These are phyloP conservation scores for Darevskia mixta DNA, from an alignment of 2,797 vertebrate species.

Conservation along the genomic window DNA sequence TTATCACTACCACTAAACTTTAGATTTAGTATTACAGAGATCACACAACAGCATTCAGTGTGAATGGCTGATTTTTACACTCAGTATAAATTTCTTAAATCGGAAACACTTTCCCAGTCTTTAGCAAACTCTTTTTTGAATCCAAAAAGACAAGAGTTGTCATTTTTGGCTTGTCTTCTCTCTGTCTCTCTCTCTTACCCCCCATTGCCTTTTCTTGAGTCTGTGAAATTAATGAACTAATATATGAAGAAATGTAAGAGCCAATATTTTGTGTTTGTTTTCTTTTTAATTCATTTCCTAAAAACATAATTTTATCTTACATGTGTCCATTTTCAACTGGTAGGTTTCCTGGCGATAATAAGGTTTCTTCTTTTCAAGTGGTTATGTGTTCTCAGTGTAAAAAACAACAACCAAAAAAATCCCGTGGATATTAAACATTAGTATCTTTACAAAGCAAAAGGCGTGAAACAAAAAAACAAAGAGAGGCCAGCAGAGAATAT, in stretches of 20 bases:
- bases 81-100: slow-evolving; percentile 55
- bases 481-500: background rate
- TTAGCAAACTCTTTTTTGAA: slow-evolving; percentile 59
- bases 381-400: slow-evolving; percentile 64
- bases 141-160: slow-evolving; percentile 60
- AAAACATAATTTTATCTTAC: slow-evolving; percentile 62
- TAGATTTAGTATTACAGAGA: slow-evolving; percentile 47
- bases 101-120: slow-evolving; percentile 52
- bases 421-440: background rate
- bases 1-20: background rate
- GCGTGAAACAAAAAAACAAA: background rate
- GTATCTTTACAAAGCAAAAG: slow-evolving; percentile 25
- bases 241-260: slow-evolving; percentile 62
- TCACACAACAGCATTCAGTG: slow-evolving; percentile 59
- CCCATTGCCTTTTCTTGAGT: slow-evolving; percentile 3
- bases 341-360: slow-evolving; percentile 61
- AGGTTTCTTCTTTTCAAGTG: slow-evolving; percentile 63
- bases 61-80: slow-evolving; percentile 33
- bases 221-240: slow-evolving; percentile 69
- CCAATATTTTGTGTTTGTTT: slow-evolving; percentile 70
- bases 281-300: slow-evolving; percentile 71
- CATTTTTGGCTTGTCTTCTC: slow-evolving; percentile 61
- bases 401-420: slow-evolving; percentile 19
- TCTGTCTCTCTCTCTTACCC: background rate
- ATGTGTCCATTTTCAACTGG: slow-evolving; percentile 65